phyloP scores from a whole-genome alignment of 2,797 vertebrate genomes.

The Platalea minor region DNA sequence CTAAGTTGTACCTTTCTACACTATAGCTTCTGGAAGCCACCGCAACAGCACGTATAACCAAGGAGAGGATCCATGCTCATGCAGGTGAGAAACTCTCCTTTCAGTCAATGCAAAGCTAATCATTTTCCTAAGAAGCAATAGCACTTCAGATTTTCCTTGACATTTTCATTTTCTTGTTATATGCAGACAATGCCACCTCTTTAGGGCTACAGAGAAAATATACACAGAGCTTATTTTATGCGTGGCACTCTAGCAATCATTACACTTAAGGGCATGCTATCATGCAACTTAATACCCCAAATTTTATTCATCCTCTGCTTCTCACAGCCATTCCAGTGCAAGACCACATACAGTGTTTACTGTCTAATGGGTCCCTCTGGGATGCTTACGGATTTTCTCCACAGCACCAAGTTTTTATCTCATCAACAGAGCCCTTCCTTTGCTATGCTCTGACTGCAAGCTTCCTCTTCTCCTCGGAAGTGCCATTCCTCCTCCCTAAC shows the following conservation, averaged over 20 bases:
- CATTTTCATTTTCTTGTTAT: not conserved
- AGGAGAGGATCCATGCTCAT: not conserved
- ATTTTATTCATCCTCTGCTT: not conserved
- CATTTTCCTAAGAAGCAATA: not conserved
- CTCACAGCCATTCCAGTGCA: not conserved
- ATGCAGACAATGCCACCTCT: not conserved
- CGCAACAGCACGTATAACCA: fast-evolving
- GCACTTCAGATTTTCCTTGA: slow-evolving; percentile 8
- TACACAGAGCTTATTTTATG: not conserved
- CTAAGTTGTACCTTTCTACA: not conserved
- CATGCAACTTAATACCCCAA: not conserved
- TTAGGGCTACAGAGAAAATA: not conserved
- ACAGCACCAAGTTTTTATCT: not conserved
- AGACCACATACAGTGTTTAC: not conserved
- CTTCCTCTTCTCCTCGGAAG: not conserved
- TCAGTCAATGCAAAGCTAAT: not conserved
- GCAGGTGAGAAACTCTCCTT: not conserved
- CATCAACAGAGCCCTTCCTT: not conserved
- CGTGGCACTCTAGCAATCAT: not conserved
- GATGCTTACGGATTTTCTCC: not conserved
- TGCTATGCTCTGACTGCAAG: not conserved
- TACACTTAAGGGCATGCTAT: not conserved
- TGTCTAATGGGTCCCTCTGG: slow-evolving; percentile 35
- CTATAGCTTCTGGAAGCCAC: not conserved
- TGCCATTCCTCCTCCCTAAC: not conserved